Base-by-base conservation (phyloP, 1,140 invertebrate genomes). In the Zaprionus africanus region DNA sequence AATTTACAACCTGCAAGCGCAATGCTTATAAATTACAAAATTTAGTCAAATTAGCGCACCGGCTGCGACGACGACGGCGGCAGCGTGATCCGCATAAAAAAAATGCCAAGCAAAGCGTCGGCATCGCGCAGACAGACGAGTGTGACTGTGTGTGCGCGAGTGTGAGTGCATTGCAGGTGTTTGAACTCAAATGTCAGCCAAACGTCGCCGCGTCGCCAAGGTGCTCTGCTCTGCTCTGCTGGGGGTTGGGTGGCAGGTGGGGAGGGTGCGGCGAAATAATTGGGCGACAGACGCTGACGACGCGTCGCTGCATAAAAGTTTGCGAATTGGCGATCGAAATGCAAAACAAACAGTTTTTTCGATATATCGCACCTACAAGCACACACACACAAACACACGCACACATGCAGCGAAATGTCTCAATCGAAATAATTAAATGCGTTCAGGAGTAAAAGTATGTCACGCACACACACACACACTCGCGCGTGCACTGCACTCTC, bases 401-500 rank as follows among this genome's bases (percentile, higher is more conserved):
- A 51, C 41, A 62, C 19, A 31, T 38, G 57, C 26, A 36, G 46
- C 67, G 61, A 83, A 87, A 75, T 82, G 83, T 80, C 83, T 87
- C 83, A 82, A 87, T 87, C 71, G 69, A 81, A 87, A 90, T 88
- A 88, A 88, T 88, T 84, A 84, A 88, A 84, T 88, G 84, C 78
- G 84, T 88, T 84, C 70, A 79, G 74, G 78, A 82, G 84, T 88
- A 88, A 88, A 87, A 88, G 84, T 88, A 71, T 88, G 84, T 88
- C 84, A 87, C 56, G 67, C 64, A 76, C 57, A 76, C 49, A 28
- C 57, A 66, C 19, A 64, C 38, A 61, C 26, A 38, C 46, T 15
- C 12, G 13, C 11, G n/a, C 13, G 28, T 26, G 43, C 36, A 56
- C 19, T 26, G 60, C 49, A 31, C 19, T 59, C 71, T 68, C 54